Percentiles rank a stretch among this genome's conserved stretches.
phyloP scores from a whole-genome alignment of 2,888 invertebrate genomes.

The Chloroclysta siterata region DNA sequence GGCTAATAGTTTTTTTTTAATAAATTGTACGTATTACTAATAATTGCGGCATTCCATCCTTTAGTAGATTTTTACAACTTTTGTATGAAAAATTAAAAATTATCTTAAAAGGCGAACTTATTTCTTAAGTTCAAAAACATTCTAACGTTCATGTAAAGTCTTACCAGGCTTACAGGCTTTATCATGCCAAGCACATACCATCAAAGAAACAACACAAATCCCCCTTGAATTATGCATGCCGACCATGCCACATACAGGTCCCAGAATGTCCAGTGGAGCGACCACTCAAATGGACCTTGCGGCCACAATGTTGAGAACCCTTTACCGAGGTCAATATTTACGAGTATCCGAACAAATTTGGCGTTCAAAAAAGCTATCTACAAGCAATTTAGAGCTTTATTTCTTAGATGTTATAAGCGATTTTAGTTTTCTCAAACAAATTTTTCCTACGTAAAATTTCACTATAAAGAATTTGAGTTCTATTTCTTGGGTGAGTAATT shows the following conservation, averaged over 20 bases:
- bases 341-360: conserved; percentile 62
- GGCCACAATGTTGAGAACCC: conserved; percentile 55
- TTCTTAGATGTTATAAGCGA: conserved; percentile 13
- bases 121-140: too few species aligned
- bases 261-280: conserved; percentile 42
- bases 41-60: too few species aligned
- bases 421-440: conserved; percentile 24
- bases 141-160: too few species aligned
- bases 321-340: conserved; percentile 70
- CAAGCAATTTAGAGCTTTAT: conserved; percentile 13
- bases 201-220: conserved; percentile 32
- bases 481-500: conserved; percentile 17
- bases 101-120: too few species aligned
- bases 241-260: conserved; percentile 31
- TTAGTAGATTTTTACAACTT: too few species aligned
- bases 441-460: not conserved
- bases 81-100: too few species aligned
- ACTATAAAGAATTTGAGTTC: not conserved
- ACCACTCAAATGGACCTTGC: conserved; percentile 44
- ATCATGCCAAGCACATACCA: conserved; percentile 17
- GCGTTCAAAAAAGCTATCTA: conserved; percentile 42
- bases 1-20: too few species aligned
- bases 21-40: too few species aligned
- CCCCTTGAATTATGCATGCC: conserved; percentile 44
- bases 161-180: not conserved